Evolutionary conservation across 2,113 vertebrate species (phyloP), one percentile per base, ranked within the genome.

Genomic region (Varanus salvator): DNA sequence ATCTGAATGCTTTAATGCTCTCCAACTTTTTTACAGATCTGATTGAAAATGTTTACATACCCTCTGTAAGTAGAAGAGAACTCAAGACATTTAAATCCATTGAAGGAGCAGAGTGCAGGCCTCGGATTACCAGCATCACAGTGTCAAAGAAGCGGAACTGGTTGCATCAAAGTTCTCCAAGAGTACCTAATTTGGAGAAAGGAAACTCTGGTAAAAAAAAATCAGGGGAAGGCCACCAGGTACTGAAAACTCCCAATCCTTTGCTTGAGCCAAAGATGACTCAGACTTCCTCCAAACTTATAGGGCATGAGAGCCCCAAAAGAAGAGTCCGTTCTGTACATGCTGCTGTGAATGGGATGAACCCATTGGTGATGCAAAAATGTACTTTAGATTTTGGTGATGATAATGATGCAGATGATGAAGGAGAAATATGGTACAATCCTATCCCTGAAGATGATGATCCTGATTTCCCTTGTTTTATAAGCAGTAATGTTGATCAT

Each of bases 401-500:
- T 93, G 99, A 99, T 72, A 98, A 98, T 0, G 98, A 99, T 0
- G 98, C 98, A 0, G 98, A 99, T 1, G 98, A 99, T 76, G 99
- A 99, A 96, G 98, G 99, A 76, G 99, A 99, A 95, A 99, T 99
- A 96, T 99, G 99, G 99, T 99, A 99, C 97, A 99, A 99, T 91
- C 99, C 99, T 0, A 99, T 99, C 95, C 99, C 99, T 1, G 99
- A 99, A 95, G 99, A 99, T 8, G 98, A 99, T 1, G 98, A 98
- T 6, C 94, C 92, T 0, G 94, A 95, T 38, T 6, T 85, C 72
- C 94, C 21, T 21, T 77, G 50, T 90, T 91, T 95, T 17, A 69
- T 92, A 31, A 85, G 92, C 84, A 93, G 90, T 21, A 94, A 96
- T 71, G 64, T 90, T 14, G 52, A 75, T 81, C 44, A 89, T 88